Evolutionary conservation across 1,140 invertebrate genomes (phyloP), one percentile per base, ranked within the genome.

Genomic region (Drosophila parvula): DNA sequence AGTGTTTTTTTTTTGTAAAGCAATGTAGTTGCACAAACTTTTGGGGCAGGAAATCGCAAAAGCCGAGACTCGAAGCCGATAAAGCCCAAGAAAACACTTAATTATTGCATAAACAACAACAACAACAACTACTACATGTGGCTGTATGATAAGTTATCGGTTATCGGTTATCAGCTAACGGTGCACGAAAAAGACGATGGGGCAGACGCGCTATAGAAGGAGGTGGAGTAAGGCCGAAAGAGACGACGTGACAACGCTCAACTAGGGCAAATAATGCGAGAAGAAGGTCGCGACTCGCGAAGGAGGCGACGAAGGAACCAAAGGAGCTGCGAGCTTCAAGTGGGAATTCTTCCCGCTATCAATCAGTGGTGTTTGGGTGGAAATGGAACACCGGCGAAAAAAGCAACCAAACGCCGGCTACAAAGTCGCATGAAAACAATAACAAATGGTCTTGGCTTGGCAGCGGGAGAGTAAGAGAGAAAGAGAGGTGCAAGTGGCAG

Each of bases 361-460:
- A 76, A 59, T 36, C 48, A 22, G 41, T 45, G n/a, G n/a, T n/a
- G 18, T 27, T 16, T 34, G 28, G 40, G 36, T 64, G 53, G 36
- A 16, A 75, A 51, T 69, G 34, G 50, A 67, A 71, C 67, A 79
- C 83, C 69, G 70, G 77, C 84, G n/a, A 55, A 64, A 57, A 74
- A 65, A 48, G 41, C 62, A 50, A 81, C 58, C 30, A 76, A 76
- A 74, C 34, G 74, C 63, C 63, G 74, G 56, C 74, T 61, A 59
- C 57, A 81, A 61, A 64, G 34, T 36, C 27, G 38, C 44, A 56
- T 34, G 40, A 71, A 83, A 84, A 83, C 71, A 83, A 83, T 83
- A 83, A 83, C 81, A 84, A 83, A 79, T 67, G 38, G 40, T 64
- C 9, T 18, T 22, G 47, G 30, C 45, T 12, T 14, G 59, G 41